These are phyloP conservation scores for Porites cylindrica DNA, from an alignment of 92 coral and sea anemone species.

Conservation along the genomic window DNA sequence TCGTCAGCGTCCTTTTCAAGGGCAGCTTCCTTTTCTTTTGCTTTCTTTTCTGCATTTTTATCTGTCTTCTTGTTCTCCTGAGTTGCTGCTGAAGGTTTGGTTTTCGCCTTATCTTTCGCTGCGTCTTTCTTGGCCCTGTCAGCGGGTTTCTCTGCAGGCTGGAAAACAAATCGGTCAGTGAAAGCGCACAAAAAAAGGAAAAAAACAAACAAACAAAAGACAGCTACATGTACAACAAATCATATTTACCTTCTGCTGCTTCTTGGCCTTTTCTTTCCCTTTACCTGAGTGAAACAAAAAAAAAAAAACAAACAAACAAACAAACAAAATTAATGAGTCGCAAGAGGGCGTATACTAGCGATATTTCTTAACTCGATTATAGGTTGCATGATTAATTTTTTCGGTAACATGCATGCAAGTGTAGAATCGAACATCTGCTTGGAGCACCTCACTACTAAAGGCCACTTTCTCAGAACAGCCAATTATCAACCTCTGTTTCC, in stretches of 20 bases:
- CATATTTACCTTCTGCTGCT: slow-evolving; percentile 31
- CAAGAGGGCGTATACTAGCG: no score
- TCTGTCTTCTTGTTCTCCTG: background rate
- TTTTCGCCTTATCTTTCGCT: slow-evolving; percentile 23
- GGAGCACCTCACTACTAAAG: no score
- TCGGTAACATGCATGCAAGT: no score
- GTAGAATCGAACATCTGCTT: no score
- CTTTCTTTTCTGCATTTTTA: slow-evolving; percentile 37
- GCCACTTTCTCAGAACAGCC: no score
- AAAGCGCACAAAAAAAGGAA: background rate
- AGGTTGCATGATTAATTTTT: no score
- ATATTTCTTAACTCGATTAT: no score
- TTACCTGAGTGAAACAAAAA: slow-evolving; percentile 37
- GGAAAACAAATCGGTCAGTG: background rate
- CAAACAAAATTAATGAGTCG: background rate
- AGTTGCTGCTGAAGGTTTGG: slow-evolving; percentile 12
- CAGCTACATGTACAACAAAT: background rate
- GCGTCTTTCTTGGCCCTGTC: slow-evolving; percentile 44
- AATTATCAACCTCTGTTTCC: no score
- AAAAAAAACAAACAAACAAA: background rate
- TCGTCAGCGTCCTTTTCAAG: slow-evolving; percentile 63
- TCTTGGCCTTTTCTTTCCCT: slow-evolving; percentile 37
- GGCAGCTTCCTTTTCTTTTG: slow-evolving; percentile 66
- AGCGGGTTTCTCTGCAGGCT: slow-evolving; percentile 34
- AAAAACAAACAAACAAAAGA: background rate